Base-by-base conservation (phyloP, 2,888 invertebrate species). In the Eulithis testata region DNA sequence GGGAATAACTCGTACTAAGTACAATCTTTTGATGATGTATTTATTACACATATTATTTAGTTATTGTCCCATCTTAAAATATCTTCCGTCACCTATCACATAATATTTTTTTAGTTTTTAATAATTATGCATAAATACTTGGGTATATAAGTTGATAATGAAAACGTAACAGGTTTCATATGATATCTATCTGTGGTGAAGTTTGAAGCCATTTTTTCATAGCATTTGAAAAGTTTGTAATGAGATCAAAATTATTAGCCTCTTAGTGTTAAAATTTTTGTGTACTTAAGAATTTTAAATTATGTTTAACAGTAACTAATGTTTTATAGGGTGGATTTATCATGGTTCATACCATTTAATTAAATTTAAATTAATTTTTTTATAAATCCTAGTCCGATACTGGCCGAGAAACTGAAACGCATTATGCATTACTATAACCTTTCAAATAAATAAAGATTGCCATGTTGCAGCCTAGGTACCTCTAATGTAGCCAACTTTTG, bases 1-100 rank as follows among this genome's bases (percentile, higher is more conserved):
- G 59, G 56, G 43, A 31, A 51, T 61, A 50, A 50, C 57, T 45
- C 9, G 49, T 40, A 63, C 53, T 63, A 53, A 63, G 55, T 37
- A 66, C 21, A 47, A 12, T 31, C 54, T 51, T 21, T 21, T 21
- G 4, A 27, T n/a, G 4, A 27, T n/a, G 4, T 47, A 14, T 47
- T 36, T n/a, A 31, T 31, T 44, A 4, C n/a, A 11, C 44, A 51
- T 51, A 11, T 51, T 11, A 27, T 36, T 5, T 51, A 36, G 8
- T 36, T 52, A 52, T 37, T 14, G n/a, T 47, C 47, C 47, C 47
- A 36, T 9, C 36, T 12, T 37, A 12, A 53, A 40, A 53, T 40
- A 40, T 11, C 14, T 53, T 37, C 53, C 53, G 12, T 40, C 53
- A 40, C 53, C 53, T 37, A 9, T 2, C 14, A 40, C 8, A 1